Conservation (phyloP, 30 jellyfish, hydroid and myxozoan genomes). For the Mastigias papua region DNA sequence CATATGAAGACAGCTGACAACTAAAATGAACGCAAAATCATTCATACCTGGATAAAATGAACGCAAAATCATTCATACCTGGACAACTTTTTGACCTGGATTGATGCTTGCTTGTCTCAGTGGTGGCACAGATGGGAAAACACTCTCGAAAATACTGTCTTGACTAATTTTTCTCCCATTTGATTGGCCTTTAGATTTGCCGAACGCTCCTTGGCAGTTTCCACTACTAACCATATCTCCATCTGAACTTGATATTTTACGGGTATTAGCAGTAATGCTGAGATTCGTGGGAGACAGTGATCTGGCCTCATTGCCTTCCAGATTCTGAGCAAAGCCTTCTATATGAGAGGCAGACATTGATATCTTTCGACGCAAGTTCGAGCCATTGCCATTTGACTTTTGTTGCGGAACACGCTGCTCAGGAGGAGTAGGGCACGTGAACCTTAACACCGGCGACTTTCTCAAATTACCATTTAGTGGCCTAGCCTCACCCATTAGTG, state of each 20-base stretch:
- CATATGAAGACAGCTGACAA: too few species aligned
- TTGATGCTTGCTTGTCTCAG: constrained; percentile 67
- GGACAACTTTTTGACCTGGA: constrained; percentile 87
- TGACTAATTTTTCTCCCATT: constrained; percentile 7
- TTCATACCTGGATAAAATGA: neutral
- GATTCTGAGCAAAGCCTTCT: constrained; percentile 5
- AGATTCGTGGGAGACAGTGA: neutral
- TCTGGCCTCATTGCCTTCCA: constrained; percentile 14
- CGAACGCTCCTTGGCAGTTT: neutral
- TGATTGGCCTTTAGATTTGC: neutral
- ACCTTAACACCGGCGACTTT: constrained; percentile 13
- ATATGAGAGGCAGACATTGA: constrained; percentile 70
- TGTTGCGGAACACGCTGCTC: constrained; percentile 9
- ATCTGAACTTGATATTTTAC: constrained; percentile 60
- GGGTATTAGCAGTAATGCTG: constrained; percentile 6
- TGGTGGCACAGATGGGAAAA: constrained; percentile 64
- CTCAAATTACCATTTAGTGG: constrained; percentile 52
- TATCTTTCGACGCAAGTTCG: constrained; percentile 51
- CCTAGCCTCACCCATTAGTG: constrained; percentile 8
- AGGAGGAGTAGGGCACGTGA: constrained; percentile 54
- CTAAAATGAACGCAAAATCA: neutral
- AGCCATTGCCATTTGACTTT: neutral
- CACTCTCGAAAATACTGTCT: constrained; percentile 54
- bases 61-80: constrained; percentile 42
- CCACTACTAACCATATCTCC: constrained; percentile 41